phyloP scores from a whole-genome alignment of 2,888 invertebrate genomes.

The Melipona bicolor region DNA sequence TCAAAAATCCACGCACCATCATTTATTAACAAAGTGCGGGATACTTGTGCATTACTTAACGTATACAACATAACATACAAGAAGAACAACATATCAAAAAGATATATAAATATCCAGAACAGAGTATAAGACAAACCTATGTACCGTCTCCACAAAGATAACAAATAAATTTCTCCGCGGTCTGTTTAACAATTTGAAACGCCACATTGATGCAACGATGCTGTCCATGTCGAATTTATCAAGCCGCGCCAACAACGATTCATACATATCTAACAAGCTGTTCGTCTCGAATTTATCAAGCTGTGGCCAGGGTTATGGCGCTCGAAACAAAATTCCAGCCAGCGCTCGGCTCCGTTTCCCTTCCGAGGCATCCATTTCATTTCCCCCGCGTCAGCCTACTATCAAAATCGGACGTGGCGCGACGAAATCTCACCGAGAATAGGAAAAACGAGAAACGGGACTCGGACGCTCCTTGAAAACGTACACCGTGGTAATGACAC shows the following conservation, averaged over 20 bases:
- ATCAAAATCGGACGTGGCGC: slow-evolving; percentile 15
- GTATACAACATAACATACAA: too few relatives aligned
- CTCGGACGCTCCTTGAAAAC: slow-evolving; percentile 6
- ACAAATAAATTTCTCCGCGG: too few relatives aligned
- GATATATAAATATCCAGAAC: too few relatives aligned
- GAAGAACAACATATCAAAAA: too few relatives aligned
- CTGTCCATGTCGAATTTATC: not conserved
- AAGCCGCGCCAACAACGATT: not conserved
- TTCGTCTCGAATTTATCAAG: not conserved
- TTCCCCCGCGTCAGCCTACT: not conserved
- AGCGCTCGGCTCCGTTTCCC: not conserved
- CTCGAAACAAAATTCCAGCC: not conserved
- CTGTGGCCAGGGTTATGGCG: too few relatives aligned
- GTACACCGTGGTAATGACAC: slow-evolving; percentile 3
- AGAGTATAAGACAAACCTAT: too few relatives aligned
- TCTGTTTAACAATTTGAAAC: not conserved
- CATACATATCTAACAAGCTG: not conserved
- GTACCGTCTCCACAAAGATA: too few relatives aligned
- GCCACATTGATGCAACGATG: not conserved
- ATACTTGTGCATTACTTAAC: too few relatives aligned
- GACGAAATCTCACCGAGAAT: not conserved
- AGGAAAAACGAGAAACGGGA: slow-evolving; percentile 12
- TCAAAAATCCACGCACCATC: too few relatives aligned
- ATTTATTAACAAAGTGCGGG: too few relatives aligned
- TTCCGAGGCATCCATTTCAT: not conserved